Evolutionary conservation across 2,888 invertebrate species (phyloP).

Genomic region (Pachymerium ferrugineum): DNA sequence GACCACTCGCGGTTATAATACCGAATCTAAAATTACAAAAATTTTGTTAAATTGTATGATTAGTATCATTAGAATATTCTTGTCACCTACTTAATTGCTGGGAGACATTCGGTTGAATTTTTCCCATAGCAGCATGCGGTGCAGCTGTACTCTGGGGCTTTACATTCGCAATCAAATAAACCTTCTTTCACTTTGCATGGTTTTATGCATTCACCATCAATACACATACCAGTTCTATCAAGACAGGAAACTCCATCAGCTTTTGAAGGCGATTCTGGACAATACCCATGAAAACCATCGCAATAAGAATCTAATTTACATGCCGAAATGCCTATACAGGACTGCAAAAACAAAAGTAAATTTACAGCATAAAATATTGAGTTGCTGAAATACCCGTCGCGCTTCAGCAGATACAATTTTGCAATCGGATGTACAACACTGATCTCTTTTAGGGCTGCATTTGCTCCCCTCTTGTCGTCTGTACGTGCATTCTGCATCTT

Average conservation of each 20-base stretch:
- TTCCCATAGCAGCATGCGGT: neutral
- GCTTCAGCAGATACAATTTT: neutral
- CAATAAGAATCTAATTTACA: no score
- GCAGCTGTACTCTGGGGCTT: neutral
- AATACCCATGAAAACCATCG: no score
- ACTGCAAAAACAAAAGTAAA: no score
- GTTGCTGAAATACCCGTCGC: neutral
- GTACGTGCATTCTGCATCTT: constrained; percentile 34
- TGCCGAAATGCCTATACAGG: no score
- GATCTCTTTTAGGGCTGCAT: constrained; percentile 35
- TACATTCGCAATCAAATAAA: neutral
- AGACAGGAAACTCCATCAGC: neutral
- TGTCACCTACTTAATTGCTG: neutral
- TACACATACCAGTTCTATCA: neutral
- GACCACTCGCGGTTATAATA: neutral
- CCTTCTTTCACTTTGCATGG: neutral
- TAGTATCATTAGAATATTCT: neutral
- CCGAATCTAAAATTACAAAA: neutral
- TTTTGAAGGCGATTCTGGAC: neutral
- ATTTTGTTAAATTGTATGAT: neutral
- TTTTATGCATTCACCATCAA: neutral
- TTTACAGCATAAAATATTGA: neutral
- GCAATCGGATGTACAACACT: constrained; percentile 33
- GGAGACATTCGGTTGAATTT: neutral
- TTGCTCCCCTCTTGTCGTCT: neutral